Evolutionary conservation across 2,888 invertebrate species (phyloP), one percentile per base, ranked within the genome.

Genomic region (Philaethria dido): DNA sequence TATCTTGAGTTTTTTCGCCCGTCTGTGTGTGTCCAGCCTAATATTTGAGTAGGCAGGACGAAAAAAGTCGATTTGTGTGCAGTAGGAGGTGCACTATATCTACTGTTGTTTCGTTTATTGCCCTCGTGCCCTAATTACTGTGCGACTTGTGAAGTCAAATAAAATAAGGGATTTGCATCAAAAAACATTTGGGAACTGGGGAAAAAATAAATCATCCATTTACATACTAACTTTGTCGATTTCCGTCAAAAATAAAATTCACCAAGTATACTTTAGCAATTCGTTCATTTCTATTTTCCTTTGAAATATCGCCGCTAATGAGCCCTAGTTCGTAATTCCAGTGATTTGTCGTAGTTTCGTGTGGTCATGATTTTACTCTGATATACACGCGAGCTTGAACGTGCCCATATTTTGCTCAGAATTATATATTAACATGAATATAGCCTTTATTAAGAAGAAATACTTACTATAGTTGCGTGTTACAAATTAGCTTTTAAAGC

Each of bases 21-120:
- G 80, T 75, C 82, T 82, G 81, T 88, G 87, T 89, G 87, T 89
- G 87, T 87, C 85, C 86, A 75, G 81, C 84, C 87, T 87, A 88
- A 90, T 92, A 88, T 92, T 90, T 89, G 89, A 80, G 85, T 86
- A 88, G 88, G 86, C 79, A 76, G 81, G 77, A 77, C 68, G 64
- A 61, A 69, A 70, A 88, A 88, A 87, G 83, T 81, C 80, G 81
- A 85, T 86, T 85, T 85, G 84, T 86, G 79, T 86, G 80, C 74
- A 80, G 79, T 87, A 86, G 87, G 86, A 75, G 74, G 76, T 66
- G 82, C 81, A 77, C 77, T 13, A 52, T 33, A 63, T 75, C 75
- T 74, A 66, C 77, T 74, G 81, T 81, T 83, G 79, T 82, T 80
- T 75, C 77, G 79, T 86, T 85, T 87, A 82, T 83, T 81, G 80